These are phyloP conservation scores for Bombus sibiricus DNA, from an alignment of 1,140 invertebrate genomes.

Conservation along the genomic window DNA sequence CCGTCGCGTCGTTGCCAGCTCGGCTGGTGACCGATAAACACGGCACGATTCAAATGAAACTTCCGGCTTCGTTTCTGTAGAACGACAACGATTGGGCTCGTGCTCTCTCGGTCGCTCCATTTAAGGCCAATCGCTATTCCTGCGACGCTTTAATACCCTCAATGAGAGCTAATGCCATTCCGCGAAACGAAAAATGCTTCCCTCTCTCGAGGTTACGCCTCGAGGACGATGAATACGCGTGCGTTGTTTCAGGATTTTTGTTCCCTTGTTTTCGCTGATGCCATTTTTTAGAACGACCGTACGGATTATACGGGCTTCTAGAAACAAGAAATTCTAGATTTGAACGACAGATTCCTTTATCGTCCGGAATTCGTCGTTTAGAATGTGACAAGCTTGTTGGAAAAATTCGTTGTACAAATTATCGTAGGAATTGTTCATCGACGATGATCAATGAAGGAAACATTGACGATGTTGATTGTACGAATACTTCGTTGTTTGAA, in stretches of 20 bases:
- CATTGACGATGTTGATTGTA: no score
- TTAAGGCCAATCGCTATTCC: conserved; percentile 58
- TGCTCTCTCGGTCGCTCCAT: conserved; percentile 38
- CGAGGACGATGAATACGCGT: no score
- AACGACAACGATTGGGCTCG: conserved; percentile 44
- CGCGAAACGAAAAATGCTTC: conserved; percentile 46
- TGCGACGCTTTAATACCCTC: conserved; percentile 23
- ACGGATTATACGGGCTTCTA: background rate
- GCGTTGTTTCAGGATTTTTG: background rate
- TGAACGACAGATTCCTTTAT: no score
- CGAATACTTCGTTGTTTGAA: no score
- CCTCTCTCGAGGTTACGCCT: background rate
- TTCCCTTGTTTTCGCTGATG: background rate
- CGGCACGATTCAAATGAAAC: conserved; percentile 61
- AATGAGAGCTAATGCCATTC: conserved; percentile 51
- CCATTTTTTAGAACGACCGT: background rate
- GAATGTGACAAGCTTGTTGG: no score
- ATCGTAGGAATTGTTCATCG: no score
- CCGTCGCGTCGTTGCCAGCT: background rate
- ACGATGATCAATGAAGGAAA: no score
- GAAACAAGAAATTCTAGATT: background rate
- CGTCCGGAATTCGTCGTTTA: no score
- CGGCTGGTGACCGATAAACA: conserved; percentile 47
- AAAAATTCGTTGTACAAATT: no score
- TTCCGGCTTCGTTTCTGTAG: conserved; percentile 64